Percentiles rank a stretch among this genome's conserved stretches.
Evolutionary conservation across 2,888 invertebrate species (phyloP).

Genomic region (Pedicia rivosa): DNA sequence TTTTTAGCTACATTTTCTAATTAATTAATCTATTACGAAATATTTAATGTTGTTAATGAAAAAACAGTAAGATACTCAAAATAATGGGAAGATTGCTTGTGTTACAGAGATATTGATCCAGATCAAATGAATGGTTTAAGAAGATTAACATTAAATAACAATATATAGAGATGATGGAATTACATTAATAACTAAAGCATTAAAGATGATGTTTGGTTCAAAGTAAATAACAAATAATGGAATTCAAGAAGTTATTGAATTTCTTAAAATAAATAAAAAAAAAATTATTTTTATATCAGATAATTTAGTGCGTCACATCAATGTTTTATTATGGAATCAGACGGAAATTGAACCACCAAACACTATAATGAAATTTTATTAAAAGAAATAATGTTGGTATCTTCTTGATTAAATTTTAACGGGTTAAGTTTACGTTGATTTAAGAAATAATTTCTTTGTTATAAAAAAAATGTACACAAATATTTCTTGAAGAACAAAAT

Average conservation of each 20-base stretch:
- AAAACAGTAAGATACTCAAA: conserved; percentile 59
- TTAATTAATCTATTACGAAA: conserved; percentile 3
- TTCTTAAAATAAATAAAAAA: conserved; percentile 45
- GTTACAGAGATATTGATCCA: conserved; percentile 60
- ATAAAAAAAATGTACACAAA: no score
- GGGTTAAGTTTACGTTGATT: no score
- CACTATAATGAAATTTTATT: conserved; percentile 10
- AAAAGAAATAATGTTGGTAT: background rate
- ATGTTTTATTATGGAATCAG: conserved; percentile 31
- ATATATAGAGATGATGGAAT: conserved; percentile 51
- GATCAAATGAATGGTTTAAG: conserved; percentile 57
- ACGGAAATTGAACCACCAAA: no score
- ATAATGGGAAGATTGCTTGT: conserved; percentile 63
- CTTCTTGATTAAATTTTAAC: no score
- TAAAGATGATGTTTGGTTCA: conserved; percentile 70
- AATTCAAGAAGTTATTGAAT: conserved; percentile 37
- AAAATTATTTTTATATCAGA: conserved; percentile 40
- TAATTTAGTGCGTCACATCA: conserved; percentile 33
- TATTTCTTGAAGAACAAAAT: no score
- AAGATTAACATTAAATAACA: conserved; percentile 50
- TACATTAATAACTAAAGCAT: conserved; percentile 42
- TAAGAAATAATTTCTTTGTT: no score
- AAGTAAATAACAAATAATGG: conserved; percentile 47
- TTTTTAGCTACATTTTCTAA: background rate
- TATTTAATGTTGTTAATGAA: conserved; percentile 31